Evolutionary conservation across 2,113 vertebrate genomes (phyloP).

Genomic region (Hemiprocne comata): DNA sequence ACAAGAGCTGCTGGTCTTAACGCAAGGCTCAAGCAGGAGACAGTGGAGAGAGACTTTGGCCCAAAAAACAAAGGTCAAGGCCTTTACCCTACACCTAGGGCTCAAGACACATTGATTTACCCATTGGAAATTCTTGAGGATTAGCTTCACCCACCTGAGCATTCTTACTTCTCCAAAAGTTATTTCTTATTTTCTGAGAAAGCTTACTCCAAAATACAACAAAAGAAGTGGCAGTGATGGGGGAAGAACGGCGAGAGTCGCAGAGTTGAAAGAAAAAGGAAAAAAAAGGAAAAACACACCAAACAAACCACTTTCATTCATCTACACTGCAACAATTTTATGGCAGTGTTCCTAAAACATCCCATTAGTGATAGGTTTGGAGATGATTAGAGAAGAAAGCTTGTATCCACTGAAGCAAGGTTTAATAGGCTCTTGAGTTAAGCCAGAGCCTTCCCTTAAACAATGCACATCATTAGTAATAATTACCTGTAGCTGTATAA

Average conservation of each 20-base stretch:
- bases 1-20: background rate
- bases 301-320: conserved; percentile 9
- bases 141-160: background rate
- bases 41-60: background rate
- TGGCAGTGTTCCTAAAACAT: background rate
- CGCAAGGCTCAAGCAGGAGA: background rate
- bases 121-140: background rate
- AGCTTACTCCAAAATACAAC: background rate
- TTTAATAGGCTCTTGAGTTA: conserved; percentile 33
- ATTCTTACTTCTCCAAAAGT: background rate
- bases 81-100: background rate
- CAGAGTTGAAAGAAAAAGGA: background rate
- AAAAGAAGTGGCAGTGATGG: background rate
- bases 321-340: background rate
- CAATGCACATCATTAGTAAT: conserved; percentile 44
- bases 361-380: conserved; percentile 12
- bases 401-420: conserved; percentile 20
- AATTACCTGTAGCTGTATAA: conserved; percentile 60
- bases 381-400: conserved; percentile 47
- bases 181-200: background rate
- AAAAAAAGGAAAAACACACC: background rate
- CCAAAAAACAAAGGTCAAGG: background rate
- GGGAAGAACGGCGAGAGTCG: background rate
- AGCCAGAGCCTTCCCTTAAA: conserved; percentile 40
- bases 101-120: background rate